Percentiles rank a stretch among this genome's conserved stretches.
These are phyloP conservation scores for Gasteruption jaculator DNA, from an alignment of 2,888 invertebrate genomes.

Conservation along the genomic window DNA sequence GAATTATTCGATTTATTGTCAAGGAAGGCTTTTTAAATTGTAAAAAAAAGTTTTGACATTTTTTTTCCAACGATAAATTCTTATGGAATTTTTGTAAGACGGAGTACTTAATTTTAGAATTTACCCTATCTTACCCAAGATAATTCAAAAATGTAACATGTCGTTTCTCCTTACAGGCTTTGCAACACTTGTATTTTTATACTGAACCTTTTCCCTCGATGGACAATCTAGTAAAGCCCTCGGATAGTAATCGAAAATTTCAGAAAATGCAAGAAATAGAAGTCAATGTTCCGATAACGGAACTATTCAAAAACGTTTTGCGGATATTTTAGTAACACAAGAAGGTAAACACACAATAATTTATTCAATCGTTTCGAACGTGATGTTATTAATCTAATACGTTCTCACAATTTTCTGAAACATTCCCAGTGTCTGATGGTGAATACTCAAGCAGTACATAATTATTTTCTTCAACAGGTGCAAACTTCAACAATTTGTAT, in stretches of 20 bases:
- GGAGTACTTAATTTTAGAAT: slow-evolving; percentile 3
- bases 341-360: too few relatives aligned
- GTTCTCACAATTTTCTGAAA: too few relatives aligned
- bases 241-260: slow-evolving; percentile 38
- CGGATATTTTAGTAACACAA: too few relatives aligned
- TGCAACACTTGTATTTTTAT: slow-evolving; percentile 70
- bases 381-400: too few relatives aligned
- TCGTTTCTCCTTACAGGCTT: slow-evolving; percentile 58
- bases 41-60: slow-evolving; percentile 12
- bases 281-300: slow-evolving; percentile 29
- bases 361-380: too few relatives aligned
- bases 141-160: slow-evolving; percentile 9
- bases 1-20: not conserved
- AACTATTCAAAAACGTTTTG: slow-evolving; percentile 39
- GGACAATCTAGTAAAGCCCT: slow-evolving; percentile 68
- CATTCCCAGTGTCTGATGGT: too few relatives aligned
- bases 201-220: slow-evolving; percentile 63
- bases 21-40: not conserved
- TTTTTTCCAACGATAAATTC: slow-evolving; percentile 13
- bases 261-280: slow-evolving; percentile 42
- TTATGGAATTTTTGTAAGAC: not conserved
- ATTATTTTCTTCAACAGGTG: too few relatives aligned
- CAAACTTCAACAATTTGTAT: too few relatives aligned
- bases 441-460: too few relatives aligned
- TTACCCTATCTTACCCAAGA: too few relatives aligned